Evolutionary conservation across 2,888 invertebrate species (phyloP).

Genomic region (Axea sp.): DNA sequence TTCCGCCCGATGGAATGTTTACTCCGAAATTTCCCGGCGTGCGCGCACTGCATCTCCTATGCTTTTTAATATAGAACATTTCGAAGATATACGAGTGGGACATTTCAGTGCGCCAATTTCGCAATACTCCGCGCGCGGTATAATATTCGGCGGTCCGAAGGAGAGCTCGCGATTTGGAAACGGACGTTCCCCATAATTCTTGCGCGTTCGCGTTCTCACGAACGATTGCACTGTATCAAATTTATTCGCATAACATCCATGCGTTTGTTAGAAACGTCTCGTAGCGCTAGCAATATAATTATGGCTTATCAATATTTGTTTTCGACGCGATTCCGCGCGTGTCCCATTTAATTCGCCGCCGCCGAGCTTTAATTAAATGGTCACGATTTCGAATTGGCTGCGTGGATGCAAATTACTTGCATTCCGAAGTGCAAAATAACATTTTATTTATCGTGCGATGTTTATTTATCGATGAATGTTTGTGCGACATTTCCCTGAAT

Average conservation of each 20-base stretch:
- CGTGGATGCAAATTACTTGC: too few species aligned
- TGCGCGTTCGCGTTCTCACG: too few species aligned
- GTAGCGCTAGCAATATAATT: background rate
- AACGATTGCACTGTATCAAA: too few species aligned
- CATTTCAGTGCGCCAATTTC: conserved; percentile 21
- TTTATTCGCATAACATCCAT: too few species aligned
- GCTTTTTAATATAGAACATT: conserved; percentile 6
- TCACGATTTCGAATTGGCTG: background rate
- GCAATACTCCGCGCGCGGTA: conserved; percentile 7
- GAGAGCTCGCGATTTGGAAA: background rate
- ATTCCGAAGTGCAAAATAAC: background rate
- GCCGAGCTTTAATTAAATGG: background rate
- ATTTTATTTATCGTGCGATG: conserved; percentile 4
- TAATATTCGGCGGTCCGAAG: background rate
- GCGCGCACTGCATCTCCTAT: too few species aligned
- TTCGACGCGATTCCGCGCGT: background rate
- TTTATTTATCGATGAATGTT: conserved; percentile 15
- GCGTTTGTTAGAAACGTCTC: too few species aligned
- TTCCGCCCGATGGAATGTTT: background rate
- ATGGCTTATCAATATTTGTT: background rate
- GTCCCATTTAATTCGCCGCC: background rate
- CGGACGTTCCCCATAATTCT: too few species aligned
- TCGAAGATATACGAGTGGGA: conserved; percentile 10
- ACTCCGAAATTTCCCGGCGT: too few species aligned
- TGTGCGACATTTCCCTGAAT: conserved; percentile 2